phyloP scores from a whole-genome alignment of 2,888 invertebrate genomes.

The Pollenia labialis region DNA sequence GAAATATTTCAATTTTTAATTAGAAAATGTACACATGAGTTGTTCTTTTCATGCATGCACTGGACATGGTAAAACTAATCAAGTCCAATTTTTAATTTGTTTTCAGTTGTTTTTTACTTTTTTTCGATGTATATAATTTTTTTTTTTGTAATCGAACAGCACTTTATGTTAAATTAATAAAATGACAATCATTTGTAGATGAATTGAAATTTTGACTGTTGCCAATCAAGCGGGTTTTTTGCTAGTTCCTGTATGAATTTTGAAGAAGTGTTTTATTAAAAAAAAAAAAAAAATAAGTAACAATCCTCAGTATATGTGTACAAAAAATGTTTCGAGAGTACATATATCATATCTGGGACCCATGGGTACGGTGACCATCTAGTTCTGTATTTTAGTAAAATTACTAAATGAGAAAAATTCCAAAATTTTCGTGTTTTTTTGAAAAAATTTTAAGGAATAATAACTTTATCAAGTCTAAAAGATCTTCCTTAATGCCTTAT shows the following conservation, averaged over 20 bases:
- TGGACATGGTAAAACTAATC: constrained; percentile 72
- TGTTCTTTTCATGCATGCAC: constrained; percentile 80
- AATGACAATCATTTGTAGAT: constrained; percentile 47
- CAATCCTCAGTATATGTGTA: no score
- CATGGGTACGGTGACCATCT: no score
- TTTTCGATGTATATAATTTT: not conserved
- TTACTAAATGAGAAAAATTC: no score
- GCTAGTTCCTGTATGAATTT: not conserved
- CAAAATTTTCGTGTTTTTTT: no score
- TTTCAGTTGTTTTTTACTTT: constrained; percentile 16
- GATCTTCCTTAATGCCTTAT: no score
- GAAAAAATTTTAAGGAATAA: no score
- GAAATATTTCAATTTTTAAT: constrained; percentile 82
- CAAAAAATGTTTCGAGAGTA: no score
- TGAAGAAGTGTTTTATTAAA: not conserved
- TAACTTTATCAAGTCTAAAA: no score
- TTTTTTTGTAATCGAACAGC: not conserved
- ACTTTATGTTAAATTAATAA: constrained; percentile 64
- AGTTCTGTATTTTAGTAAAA: no score
- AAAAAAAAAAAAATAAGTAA: not conserved
- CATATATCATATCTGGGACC: no score
- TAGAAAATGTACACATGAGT: constrained; percentile 82
- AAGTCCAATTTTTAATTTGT: constrained; percentile 62
- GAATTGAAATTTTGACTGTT: not conserved
- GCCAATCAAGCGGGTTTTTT: not conserved